Evolutionary conservation across 2,797 vertebrate species (phyloP).

Genomic region (Argya squamiceps): DNA sequence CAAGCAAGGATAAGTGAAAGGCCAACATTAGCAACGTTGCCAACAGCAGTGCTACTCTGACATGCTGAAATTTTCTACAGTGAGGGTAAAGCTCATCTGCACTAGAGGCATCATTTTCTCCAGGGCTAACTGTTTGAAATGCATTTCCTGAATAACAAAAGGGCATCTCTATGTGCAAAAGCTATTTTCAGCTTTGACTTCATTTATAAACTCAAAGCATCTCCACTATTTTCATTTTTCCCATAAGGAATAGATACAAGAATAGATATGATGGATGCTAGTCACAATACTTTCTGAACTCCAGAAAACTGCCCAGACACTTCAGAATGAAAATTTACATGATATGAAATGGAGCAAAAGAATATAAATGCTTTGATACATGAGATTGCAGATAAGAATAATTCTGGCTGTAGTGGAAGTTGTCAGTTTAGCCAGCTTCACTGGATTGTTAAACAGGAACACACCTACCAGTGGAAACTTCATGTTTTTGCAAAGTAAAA

Average conservation of each 20-base stretch:
- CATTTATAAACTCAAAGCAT: neutral
- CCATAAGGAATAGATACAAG: neutral
- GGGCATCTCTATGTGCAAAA: neutral
- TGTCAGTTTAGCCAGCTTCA: neutral
- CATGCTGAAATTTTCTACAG: neutral
- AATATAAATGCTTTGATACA: neutral
- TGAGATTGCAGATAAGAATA: neutral
- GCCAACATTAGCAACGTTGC: neutral
- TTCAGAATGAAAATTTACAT: neutral
- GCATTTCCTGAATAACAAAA: conserved; percentile 23
- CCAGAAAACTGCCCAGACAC: neutral
- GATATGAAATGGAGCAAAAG: neutral
- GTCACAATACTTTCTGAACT: neutral
- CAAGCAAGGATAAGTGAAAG: conserved; percentile 24
- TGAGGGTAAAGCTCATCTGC: neutral
- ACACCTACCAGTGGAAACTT: neutral
- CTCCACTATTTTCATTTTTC: neutral
- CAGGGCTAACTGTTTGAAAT: neutral
- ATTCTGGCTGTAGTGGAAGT: neutral
- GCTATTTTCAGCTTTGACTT: conserved; percentile 25
- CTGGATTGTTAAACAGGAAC: neutral
- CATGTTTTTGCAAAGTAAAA: neutral
- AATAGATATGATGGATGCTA: neutral
- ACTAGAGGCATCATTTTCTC: neutral
- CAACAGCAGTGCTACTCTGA: neutral